Evolutionary conservation across 2,797 vertebrate genomes (phyloP).

Genomic region (Toxotes lorentzi): DNA sequence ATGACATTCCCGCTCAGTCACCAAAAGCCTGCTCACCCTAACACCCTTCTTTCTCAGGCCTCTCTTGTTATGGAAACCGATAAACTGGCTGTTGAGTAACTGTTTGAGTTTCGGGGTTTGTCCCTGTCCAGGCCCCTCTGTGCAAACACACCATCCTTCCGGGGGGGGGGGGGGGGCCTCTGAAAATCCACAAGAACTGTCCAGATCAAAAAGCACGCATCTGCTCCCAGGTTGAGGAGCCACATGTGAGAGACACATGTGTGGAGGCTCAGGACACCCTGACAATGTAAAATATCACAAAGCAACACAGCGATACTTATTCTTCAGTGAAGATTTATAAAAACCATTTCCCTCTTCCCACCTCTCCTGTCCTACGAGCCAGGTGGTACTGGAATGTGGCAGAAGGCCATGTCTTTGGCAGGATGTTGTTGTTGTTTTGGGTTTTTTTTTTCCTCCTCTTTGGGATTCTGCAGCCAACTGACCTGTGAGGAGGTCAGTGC

Average conservation of each 20-base stretch:
- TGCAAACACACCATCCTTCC: constrained; percentile 59
- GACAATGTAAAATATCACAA: background rate
- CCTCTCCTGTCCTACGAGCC: constrained; percentile 28
- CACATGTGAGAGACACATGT: constrained; percentile 17
- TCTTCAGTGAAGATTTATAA: constrained; percentile 31
- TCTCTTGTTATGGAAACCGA: constrained; percentile 65
- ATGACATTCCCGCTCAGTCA: constrained; percentile 36
- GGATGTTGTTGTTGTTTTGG: constrained; percentile 49
- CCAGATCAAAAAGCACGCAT: constrained; percentile 70
- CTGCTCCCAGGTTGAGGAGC: constrained; percentile 54
- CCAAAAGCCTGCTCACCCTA: constrained; percentile 1
- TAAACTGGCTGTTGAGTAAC: constrained; percentile 56
- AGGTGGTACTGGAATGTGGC: constrained; percentile 61
- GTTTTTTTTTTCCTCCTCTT: constrained; percentile 44
- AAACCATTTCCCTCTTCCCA: constrained; percentile 23
- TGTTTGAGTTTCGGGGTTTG: constrained; percentile 69
- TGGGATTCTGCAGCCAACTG: constrained; percentile 30
- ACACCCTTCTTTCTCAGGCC: constrained; percentile 53
- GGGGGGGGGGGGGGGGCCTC: constrained; percentile 8
- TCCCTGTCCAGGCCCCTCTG: constrained; percentile 61
- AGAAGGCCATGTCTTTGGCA: constrained; percentile 32
- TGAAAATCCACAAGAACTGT: constrained; percentile 38
- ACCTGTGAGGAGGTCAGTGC: constrained; percentile 41
- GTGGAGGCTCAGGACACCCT: constrained; percentile 7
- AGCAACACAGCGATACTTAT: constrained; percentile 4